These are phyloP conservation scores for Brachyhypopomus gauderio DNA, from an alignment of 2,113 vertebrate genomes.

Conservation along the genomic window DNA sequence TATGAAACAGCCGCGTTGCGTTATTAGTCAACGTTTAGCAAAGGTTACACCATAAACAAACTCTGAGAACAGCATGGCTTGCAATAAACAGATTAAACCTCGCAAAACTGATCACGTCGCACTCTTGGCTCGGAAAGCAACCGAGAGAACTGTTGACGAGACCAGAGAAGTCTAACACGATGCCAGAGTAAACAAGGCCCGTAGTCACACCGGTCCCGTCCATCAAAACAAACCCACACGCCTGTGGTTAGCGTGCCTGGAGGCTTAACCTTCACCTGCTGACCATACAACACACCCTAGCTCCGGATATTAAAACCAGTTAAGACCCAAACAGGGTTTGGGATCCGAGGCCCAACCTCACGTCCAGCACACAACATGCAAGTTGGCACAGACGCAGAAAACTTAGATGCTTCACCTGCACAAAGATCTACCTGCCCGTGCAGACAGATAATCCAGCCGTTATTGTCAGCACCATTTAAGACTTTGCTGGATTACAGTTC, in stretches of 20 bases:
- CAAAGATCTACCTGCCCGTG: background rate
- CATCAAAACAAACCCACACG: constrained; percentile 72
- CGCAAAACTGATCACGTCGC: background rate
- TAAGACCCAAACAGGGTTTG: too few species aligned
- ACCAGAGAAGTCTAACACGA: constrained; percentile 49
- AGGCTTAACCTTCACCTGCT: constrained; percentile 72
- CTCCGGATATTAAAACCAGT: too few species aligned
- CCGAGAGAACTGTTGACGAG: constrained; percentile 17
- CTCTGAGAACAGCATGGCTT: background rate
- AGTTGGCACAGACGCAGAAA: background rate
- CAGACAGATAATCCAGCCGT: background rate
- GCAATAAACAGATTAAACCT: background rate
- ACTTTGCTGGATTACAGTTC: background rate
- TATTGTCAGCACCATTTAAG: background rate
- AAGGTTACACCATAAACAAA: background rate
- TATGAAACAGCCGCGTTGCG: background rate
- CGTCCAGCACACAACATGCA: too few species aligned
- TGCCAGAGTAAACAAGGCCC: constrained; percentile 69
- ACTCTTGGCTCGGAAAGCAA: constrained; percentile 64
- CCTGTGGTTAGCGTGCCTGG: constrained; percentile 50
- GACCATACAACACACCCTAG: constrained; percentile 69
- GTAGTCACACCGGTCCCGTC: constrained; percentile 61
- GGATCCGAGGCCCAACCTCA: too few species aligned
- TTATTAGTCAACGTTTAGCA: background rate
- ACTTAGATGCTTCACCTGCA: background rate